Evolutionary conservation across 2,888 invertebrate species (phyloP).

Genomic region (Eulithis prunata): DNA sequence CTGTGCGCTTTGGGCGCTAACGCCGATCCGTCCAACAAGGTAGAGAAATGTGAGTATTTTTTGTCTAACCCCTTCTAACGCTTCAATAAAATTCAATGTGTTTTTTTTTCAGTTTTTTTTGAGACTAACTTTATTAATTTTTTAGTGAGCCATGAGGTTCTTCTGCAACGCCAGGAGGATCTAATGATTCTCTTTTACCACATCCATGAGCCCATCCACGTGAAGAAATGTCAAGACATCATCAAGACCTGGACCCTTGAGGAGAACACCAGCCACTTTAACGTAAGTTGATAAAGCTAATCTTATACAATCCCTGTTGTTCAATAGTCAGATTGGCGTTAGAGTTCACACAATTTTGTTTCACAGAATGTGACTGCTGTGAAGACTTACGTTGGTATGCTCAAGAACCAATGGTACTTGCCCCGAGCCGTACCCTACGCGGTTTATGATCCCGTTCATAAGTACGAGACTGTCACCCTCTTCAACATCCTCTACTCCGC

Average conservation of each 20-base stretch:
- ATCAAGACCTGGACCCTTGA: conserved; percentile 79
- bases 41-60: conserved; percentile 64
- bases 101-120: not conserved
- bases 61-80: not conserved
- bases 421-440: conserved; percentile 86
- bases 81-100: not conserved
- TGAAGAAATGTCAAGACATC: conserved; percentile 77
- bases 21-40: conserved; percentile 54
- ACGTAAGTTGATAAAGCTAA: conserved; percentile 57
- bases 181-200: conserved; percentile 76
- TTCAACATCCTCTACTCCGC: conserved; percentile 88
- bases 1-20: conserved; percentile 64
- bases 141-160: conserved; percentile 79
- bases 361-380: conserved; percentile 82
- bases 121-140: conserved; percentile 42
- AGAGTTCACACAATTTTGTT: conserved; percentile 21
- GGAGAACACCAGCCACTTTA: conserved; percentile 77
- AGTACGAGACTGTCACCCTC: conserved; percentile 85
- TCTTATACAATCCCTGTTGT: not conserved
- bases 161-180: conserved; percentile 69
- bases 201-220: conserved; percentile 84
- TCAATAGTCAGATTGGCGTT: too few species aligned
- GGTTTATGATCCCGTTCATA: conserved; percentile 80
- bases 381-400: conserved; percentile 81
- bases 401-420: conserved; percentile 79